Base-by-base conservation (phyloP, 2,888 invertebrate genomes). In the Lycocerus yunnanus region DNA sequence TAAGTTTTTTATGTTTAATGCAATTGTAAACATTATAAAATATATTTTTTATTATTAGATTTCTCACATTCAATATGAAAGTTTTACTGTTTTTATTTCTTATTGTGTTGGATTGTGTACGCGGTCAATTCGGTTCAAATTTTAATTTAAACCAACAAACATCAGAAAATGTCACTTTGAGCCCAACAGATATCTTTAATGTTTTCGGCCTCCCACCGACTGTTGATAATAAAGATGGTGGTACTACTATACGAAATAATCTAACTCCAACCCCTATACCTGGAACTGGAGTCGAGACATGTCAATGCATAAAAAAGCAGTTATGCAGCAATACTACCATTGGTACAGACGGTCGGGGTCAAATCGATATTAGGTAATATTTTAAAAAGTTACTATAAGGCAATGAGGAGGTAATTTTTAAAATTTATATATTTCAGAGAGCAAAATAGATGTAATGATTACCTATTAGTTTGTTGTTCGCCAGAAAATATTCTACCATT, bases 321-420 rank as follows among this genome's bases (percentile, higher is more conserved):
- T 24, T 24, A 10, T 24, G 21, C 21, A 24, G 11, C 21, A 10
- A 24, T 11, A 10, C 10, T 10, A 3, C 21, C 21, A 10, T 24
- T 10, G 11, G 11, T 24, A 10, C 21, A 24, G 21, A 24, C 11
- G 21, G 21, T 3, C 10, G 3, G 9, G 93, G 93, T 5, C 86
- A 94, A 27, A 92, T 96, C 69, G 95, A 96, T 82, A 92, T 95
- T 70, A 91, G 96, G 90, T 93, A n/a, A n/a, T n/a, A 87, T 81
- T 43, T 43, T 86, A 85, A 5, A 5, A 6, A 76, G 81, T 81
- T 63, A 18, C n/a, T 2, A 18, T 20, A 18, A 43, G n/a, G n/a
- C n/a, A 18, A 63, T n/a, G 11, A 13, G 18, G n/a, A n/a, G n/a
- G n/a, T 2, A 9, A 16, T 15, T 18, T 13, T 63, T n/a, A n/a